Evolutionary conservation across 2,888 invertebrate species (phyloP), one percentile per base, ranked within the genome.

Genomic region (Aporophyla lueneburgensis): DNA sequence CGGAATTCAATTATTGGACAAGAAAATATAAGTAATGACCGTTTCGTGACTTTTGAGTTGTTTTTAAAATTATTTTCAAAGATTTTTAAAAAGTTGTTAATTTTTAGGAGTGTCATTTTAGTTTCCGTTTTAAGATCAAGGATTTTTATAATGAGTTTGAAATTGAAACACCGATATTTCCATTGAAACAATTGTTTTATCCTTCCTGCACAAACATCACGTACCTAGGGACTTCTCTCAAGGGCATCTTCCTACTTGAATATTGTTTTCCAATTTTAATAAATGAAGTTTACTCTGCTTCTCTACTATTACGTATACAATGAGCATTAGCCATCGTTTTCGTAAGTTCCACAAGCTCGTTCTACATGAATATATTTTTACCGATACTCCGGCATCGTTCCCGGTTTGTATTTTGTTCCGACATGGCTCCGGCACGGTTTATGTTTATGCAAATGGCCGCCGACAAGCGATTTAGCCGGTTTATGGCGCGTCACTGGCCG

Each of bases 391-490:
- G 74, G 81, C 89, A 85, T 87, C 89, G 87, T 86, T 88, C 81
- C 58, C 87, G 85, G 86, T 87, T 89, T 88, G 78, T 83, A 85
- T 77, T 81, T 81, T 76, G 78, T 74, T 53, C 24, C 78, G 54
- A 16, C 78, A 78, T 74, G 73, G 71, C 84, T 86, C 77, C 78
- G 77, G 46, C 59, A 74, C 74, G 81, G 89, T 91, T 90, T 89
- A 91, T 92, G 92, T 93, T 92, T 92, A 93, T 92, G 93, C 91
- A 93, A 93, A 93, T 91, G 91, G 91, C 70, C 87, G 87, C 77
- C 90, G 89, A 90, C 93, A 90, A 91, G 89, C 93, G 91, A 94
- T 94, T 93, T 92, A 93, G 89, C 90, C 91, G 90, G 89, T 93
- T 93, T 93, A 94, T 93, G 93, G 91, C 84, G 90, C 92, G 93